These are phyloP conservation scores for Dryadula phaetusa DNA, from an alignment of 2,888 invertebrate genomes.

Conservation along the genomic window DNA sequence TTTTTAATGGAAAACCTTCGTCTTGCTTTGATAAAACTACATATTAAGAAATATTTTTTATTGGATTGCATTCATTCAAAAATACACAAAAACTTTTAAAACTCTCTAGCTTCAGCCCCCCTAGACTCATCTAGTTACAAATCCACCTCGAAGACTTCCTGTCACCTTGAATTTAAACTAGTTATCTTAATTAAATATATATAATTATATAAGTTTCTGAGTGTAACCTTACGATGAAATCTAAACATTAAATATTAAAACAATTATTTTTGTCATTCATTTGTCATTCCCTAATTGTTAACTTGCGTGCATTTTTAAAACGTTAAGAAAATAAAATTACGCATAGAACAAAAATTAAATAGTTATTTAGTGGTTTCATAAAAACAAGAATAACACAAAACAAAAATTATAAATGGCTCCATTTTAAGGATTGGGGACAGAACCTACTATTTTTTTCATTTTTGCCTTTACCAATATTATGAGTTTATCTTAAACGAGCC, in stretches of 20 bases:
- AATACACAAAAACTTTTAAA: too few relatives aligned
- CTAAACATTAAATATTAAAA: not conserved
- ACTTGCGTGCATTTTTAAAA: not conserved
- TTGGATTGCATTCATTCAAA: too few relatives aligned
- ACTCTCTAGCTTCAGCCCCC: not conserved
- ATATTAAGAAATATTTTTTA: too few relatives aligned
- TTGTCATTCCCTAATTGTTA: not conserved
- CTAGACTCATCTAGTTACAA: not conserved
- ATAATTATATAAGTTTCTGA: not conserved
- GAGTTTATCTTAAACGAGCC: too few relatives aligned
- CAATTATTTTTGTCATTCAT: not conserved
- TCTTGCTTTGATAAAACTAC: too few relatives aligned
- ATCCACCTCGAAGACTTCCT: not conserved
- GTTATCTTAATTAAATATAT: conserved; percentile 13
- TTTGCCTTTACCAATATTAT: too few relatives aligned
- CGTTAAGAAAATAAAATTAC: not conserved
- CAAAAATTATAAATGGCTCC: too few relatives aligned
- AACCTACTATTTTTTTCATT: not conserved
- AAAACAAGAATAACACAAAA: too few relatives aligned
- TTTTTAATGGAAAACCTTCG: too few relatives aligned
- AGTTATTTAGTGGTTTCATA: too few relatives aligned
- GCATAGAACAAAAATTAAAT: too few relatives aligned
- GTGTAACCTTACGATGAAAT: not conserved
- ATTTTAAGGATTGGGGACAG: too few relatives aligned
- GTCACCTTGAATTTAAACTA: not conserved